Percentiles rank a stretch among this genome's conserved stretches.
Evolutionary conservation across 2,113 vertebrate species (phyloP).

Genomic region (Perca flavescens): DNA sequence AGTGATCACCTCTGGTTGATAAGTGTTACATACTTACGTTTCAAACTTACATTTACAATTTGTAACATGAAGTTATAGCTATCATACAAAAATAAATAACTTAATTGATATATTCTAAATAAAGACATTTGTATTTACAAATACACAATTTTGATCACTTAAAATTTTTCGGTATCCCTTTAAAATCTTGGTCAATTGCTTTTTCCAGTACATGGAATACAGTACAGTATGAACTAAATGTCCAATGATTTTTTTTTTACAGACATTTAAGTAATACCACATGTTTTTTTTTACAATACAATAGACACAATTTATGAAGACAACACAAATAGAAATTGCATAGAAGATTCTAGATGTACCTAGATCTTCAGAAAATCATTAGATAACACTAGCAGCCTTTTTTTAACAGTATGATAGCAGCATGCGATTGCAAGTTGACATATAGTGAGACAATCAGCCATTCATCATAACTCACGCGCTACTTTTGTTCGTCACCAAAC

Average conservation of each 20-base stretch:
- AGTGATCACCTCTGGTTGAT: conserved; percentile 50
- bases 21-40: conserved; percentile 36
- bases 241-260: conserved; percentile 21
- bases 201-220: conserved; percentile 16
- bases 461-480: conserved; percentile 25
- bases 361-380: conserved; percentile 33
- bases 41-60: conserved; percentile 16
- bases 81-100: conserved; percentile 75
- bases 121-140: conserved; percentile 34
- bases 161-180: conserved; percentile 32
- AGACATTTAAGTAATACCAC: background rate
- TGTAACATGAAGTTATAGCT: background rate
- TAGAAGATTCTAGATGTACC: conserved; percentile 38
- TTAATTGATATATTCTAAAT: conserved; percentile 40
- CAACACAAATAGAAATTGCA: conserved; percentile 31
- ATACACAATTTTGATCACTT: conserved; percentile 23
- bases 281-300: conserved; percentile 2
- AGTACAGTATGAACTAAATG: conserved; percentile 7
- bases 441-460: conserved; percentile 12
- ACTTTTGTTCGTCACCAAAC: background rate
- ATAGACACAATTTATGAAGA: conserved; percentile 26
- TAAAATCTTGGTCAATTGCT: background rate
- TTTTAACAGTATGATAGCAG: conserved; percentile 18
- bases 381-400: background rate
- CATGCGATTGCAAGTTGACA: conserved; percentile 47